Evolutionary conservation across 2,888 invertebrate genomes (phyloP).

Genomic region (Tinea semifulvella): DNA sequence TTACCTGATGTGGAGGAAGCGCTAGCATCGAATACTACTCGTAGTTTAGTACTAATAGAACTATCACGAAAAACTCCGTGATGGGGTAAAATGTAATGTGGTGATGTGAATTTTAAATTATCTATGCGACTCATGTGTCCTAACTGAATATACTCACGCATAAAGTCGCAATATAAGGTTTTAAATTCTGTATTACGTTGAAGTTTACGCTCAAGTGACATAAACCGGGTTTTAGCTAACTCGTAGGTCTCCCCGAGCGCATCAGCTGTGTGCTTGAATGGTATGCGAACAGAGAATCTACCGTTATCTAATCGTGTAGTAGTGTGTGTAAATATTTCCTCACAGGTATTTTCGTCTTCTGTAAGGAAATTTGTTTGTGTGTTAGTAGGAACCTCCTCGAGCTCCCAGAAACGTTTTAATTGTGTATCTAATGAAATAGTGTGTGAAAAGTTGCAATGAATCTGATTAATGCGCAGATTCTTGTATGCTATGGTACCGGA

Average conservation of each 20-base stretch:
- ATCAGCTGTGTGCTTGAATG: slow-evolving; percentile 18
- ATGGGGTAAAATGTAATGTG: slow-evolving; percentile 20
- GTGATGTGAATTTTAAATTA: slow-evolving; percentile 10
- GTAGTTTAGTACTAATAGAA: slow-evolving; percentile 19
- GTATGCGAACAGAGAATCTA: slow-evolving; percentile 21
- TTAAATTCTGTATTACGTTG: slow-evolving; percentile 16
- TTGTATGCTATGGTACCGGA: slow-evolving; percentile 17
- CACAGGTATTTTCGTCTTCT: slow-evolving; percentile 18
- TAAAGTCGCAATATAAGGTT: slow-evolving; percentile 19
- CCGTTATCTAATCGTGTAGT: slow-evolving; percentile 19
- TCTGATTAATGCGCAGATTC: slow-evolving; percentile 4
- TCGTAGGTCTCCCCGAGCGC: slow-evolving; percentile 19
- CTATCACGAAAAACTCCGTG: slow-evolving; percentile 19
- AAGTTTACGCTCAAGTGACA: slow-evolving; percentile 19
- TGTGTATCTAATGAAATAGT: slow-evolving; percentile 14
- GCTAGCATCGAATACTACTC: slow-evolving; percentile 21
- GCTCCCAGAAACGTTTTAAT: slow-evolving; percentile 20
- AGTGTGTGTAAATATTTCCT: slow-evolving; percentile 17
- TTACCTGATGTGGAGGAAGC: slow-evolving; percentile 17
- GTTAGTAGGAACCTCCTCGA: slow-evolving; percentile 17
- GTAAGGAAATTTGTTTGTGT: neutral
- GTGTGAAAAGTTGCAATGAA: slow-evolving; percentile 19
- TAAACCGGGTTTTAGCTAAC: slow-evolving; percentile 18
- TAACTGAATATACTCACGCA: slow-evolving; percentile 16
- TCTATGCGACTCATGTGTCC: slow-evolving; percentile 19